phyloP scores from a whole-genome alignment of 2,797 vertebrate genomes.

The Tokudaia tokunoshimensis region DNA sequence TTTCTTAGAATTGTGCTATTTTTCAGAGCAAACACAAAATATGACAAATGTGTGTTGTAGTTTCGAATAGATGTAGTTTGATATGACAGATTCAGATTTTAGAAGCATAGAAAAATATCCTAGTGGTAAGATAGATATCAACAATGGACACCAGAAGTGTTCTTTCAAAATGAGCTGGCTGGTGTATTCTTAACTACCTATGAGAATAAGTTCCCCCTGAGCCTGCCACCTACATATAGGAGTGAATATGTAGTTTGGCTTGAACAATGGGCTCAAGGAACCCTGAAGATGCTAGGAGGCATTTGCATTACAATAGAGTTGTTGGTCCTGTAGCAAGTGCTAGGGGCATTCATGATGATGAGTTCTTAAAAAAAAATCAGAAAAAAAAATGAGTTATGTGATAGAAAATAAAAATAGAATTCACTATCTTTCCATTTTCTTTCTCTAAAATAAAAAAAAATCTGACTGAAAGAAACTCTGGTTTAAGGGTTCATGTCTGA shows the following conservation, averaged over 20 bases:
- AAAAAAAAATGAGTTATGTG: neutral
- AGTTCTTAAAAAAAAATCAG: neutral
- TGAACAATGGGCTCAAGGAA: neutral
- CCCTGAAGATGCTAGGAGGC: fast-evolving
- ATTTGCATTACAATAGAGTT: neutral
- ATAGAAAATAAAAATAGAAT: neutral
- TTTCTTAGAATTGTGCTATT: neutral
- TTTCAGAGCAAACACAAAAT: neutral
- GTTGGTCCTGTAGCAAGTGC: fast-evolving
- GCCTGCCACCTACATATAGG: too few species aligned
- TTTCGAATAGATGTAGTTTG: neutral
- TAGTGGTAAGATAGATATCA: neutral
- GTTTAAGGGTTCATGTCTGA: neutral
- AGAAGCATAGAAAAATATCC: neutral
- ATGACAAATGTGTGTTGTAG: fast-evolving
- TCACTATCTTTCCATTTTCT: fast-evolving
- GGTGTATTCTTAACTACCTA: neutral
- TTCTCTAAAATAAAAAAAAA: neutral
- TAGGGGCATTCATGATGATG: too few species aligned
- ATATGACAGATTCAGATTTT: neutral
- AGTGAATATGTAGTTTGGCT: neutral
- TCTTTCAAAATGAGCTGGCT: neutral
- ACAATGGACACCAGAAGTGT: neutral
- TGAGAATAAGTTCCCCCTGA: too few species aligned
- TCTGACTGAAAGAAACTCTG: neutral